A percentile compares a stretch with the other conserved stretches of the same genome.
Evolutionary conservation across 2,888 invertebrate genomes (phyloP).

Genomic region (Lottia gigantea): DNA sequence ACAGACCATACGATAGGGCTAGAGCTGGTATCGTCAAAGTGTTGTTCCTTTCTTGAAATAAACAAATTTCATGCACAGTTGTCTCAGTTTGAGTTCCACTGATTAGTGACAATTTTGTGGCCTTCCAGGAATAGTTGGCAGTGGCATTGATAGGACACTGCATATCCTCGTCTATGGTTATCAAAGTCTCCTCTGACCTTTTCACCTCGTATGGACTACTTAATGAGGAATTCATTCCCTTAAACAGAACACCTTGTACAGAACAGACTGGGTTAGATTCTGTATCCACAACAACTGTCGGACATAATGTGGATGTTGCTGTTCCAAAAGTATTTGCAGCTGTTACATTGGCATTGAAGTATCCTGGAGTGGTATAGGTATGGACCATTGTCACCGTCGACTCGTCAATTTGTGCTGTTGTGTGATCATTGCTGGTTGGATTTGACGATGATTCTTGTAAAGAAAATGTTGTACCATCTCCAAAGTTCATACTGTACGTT

Average conservation of each 20-base stretch:
- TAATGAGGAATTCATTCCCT: neutral
- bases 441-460: constrained; percentile 26
- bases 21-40: constrained; percentile 42
- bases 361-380: constrained; percentile 42
- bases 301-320: constrained; percentile 52
- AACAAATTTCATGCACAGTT: constrained; percentile 45
- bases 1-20: constrained; percentile 50
- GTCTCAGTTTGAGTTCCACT: constrained; percentile 42
- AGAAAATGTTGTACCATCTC: constrained; percentile 47
- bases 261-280: constrained; percentile 21
- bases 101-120: constrained; percentile 32
- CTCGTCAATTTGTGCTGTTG: constrained; percentile 31
- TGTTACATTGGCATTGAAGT: constrained; percentile 45
- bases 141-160: constrained; percentile 32
- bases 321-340: constrained; percentile 53
- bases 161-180: constrained; percentile 38
- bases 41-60: constrained; percentile 34
- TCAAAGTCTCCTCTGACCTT: constrained; percentile 45
- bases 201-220: constrained; percentile 34
- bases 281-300: constrained; percentile 46
- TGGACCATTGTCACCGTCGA: constrained; percentile 43
- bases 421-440: constrained; percentile 2
- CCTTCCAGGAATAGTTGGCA: constrained; percentile 52
- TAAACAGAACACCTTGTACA: constrained; percentile 24
- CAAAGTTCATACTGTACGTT: constrained; percentile 50